phyloP scores from a whole-genome alignment of 2,797 vertebrate genomes.

The Sarcoramphus papa region DNA sequence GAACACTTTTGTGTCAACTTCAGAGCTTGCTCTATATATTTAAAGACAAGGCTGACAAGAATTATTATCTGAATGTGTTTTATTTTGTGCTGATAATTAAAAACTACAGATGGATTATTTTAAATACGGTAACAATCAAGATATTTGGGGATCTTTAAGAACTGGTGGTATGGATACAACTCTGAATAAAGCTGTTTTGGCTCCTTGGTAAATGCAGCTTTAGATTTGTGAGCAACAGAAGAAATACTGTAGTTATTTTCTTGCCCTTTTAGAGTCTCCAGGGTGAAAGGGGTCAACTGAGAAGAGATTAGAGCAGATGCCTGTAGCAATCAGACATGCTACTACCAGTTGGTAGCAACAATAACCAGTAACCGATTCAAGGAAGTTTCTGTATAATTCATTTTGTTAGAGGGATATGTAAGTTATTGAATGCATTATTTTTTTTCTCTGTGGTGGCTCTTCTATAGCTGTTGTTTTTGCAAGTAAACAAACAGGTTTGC shows the following conservation, averaged over 20 bases:
- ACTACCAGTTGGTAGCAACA: background rate
- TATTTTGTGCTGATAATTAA: background rate
- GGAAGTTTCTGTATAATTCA: background rate
- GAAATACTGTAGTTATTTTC: background rate
- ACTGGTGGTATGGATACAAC: background rate
- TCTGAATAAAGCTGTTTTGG: background rate
- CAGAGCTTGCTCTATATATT: background rate
- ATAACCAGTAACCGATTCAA: background rate
- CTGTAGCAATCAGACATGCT: constrained; percentile 65
- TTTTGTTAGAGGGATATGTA: background rate
- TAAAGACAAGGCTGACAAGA: background rate
- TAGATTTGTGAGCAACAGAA: background rate
- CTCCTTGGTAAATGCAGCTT: background rate
- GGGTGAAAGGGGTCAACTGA: constrained; percentile 23
- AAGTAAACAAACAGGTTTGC: constrained; percentile 82
- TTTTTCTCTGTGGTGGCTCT: background rate
- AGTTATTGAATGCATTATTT: background rate
- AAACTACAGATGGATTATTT: background rate
- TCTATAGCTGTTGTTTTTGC: constrained; percentile 80
- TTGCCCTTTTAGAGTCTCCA: constrained; percentile 23
- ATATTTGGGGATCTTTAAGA: background rate
- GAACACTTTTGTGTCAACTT: background rate
- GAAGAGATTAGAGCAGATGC: constrained; percentile 75
- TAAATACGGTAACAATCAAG: background rate
- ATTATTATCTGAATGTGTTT: background rate